A percentile compares a stretch with the other conserved stretches of the same genome.
Evolutionary conservation across 2,113 vertebrate genomes (phyloP).

Genomic region (Hemicordylus capensis): DNA sequence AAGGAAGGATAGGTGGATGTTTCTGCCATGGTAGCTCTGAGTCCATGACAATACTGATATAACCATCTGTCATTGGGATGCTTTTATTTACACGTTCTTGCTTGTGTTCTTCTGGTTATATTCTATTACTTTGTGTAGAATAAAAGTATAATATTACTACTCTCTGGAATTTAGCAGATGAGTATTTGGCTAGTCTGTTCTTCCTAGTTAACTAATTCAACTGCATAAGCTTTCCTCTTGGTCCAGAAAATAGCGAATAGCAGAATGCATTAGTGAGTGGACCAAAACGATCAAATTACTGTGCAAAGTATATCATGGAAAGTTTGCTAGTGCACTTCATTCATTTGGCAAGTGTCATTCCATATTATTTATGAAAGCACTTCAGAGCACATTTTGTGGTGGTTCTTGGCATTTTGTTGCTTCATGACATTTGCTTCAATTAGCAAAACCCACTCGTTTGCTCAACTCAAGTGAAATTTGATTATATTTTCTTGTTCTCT

Average conservation of each 20-base stretch:
- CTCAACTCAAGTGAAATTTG: not conserved
- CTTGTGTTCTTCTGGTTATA: not conserved
- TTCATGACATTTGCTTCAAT: not conserved
- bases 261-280: not conserved
- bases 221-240: not conserved
- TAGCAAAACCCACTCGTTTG: constrained; percentile 20
- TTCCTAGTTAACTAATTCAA: not conserved
- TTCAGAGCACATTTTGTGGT: not conserved
- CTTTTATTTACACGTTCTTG: not conserved
- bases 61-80: not conserved
- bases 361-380: constrained; percentile 15
- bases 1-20: not conserved
- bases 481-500: not conserved
- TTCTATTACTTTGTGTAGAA: not conserved
- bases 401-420: constrained; percentile 7
- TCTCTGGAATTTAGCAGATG: not conserved
- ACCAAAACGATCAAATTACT: not conserved
- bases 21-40: not conserved
- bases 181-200: not conserved
- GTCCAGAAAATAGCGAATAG: not conserved
- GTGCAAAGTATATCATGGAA: not conserved
- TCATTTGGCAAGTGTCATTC: constrained; percentile 1
- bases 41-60: not conserved
- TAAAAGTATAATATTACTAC: not conserved
- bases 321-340: not conserved